phyloP scores from a whole-genome alignment of 2,113 vertebrate genomes.

The Sprattus sprattus region DNA sequence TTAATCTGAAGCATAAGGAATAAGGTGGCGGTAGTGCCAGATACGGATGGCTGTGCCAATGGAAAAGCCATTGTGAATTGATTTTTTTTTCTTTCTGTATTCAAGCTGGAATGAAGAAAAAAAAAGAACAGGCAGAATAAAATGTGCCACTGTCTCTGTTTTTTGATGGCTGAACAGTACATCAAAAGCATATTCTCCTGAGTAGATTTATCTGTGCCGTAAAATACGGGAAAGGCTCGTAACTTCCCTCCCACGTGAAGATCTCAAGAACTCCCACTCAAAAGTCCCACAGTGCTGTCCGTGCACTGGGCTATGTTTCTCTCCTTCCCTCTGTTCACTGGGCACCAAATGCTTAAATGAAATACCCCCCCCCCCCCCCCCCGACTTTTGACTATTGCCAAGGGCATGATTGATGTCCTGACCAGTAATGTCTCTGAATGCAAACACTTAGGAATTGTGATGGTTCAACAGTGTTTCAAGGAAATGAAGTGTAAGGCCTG shows the following conservation, averaged over 20 bases:
- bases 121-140: background rate
- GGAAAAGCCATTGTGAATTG: background rate
- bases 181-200: background rate
- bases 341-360: constrained; percentile 64
- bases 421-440: constrained; percentile 60
- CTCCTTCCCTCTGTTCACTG: constrained; percentile 48
- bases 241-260: background rate
- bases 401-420: constrained; percentile 65
- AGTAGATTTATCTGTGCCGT: background rate
- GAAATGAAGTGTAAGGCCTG: constrained; percentile 58
- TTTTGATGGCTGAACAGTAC: constrained; percentile 7
- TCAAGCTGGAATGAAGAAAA: background rate
- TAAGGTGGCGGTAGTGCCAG: constrained; percentile 50
- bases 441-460: constrained; percentile 65
- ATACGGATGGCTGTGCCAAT: constrained; percentile 12
- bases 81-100: background rate
- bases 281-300: background rate
- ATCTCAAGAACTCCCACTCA: background rate
- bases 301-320: background rate
- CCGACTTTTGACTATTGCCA: constrained; percentile 56
- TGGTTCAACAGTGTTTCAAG: constrained; percentile 68
- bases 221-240: background rate
- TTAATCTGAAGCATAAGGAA: constrained; percentile 55
- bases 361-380: constrained; percentile 32
- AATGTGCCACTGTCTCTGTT: background rate